These are phyloP conservation scores for Nibea coibor DNA, from an alignment of 2,113 vertebrate species.

Conservation along the genomic window DNA sequence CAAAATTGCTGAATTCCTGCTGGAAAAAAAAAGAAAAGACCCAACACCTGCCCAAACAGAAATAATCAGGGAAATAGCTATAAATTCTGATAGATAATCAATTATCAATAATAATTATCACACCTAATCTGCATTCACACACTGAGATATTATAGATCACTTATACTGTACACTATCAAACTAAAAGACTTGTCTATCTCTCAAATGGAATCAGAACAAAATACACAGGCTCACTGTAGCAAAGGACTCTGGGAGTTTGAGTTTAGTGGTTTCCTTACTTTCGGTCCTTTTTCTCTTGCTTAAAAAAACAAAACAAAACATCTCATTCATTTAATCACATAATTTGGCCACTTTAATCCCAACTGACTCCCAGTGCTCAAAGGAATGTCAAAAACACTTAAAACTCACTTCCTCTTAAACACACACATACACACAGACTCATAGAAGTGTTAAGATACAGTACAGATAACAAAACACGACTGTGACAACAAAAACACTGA, in stretches of 20 bases:
- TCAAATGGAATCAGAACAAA: conserved; percentile 47
- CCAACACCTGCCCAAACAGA: conserved; percentile 4
- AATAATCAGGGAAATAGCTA: conserved; percentile 44
- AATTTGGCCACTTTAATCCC: conserved; percentile 42
- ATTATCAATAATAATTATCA: conserved; percentile 56
- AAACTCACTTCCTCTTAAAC: conserved; percentile 3
- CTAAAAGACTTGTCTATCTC: conserved; percentile 32
- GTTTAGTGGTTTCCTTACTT: conserved; percentile 68
- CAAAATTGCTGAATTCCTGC: conserved; percentile 17
- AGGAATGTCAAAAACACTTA: conserved; percentile 54
- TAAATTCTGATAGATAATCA: conserved; percentile 60
- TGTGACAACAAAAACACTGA: conserved; percentile 31
- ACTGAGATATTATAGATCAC: conserved; percentile 57
- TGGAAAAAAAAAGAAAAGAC: not conserved
- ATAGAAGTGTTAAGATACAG: conserved; percentile 42
- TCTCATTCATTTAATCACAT: conserved; percentile 7
- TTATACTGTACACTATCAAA: conserved; percentile 45
- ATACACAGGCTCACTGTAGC: conserved; percentile 77
- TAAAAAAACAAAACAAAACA: not conserved
- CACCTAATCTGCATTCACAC: conserved; percentile 69
- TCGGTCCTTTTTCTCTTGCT: not conserved
- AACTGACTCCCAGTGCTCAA: conserved; percentile 50
- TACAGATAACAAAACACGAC: conserved; percentile 55
- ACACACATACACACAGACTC: conserved; percentile 8
- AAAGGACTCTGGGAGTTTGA: conserved; percentile 79